Base-by-base conservation (phyloP, 2,797 vertebrate species). In the Artibeus jamaicensis region DNA sequence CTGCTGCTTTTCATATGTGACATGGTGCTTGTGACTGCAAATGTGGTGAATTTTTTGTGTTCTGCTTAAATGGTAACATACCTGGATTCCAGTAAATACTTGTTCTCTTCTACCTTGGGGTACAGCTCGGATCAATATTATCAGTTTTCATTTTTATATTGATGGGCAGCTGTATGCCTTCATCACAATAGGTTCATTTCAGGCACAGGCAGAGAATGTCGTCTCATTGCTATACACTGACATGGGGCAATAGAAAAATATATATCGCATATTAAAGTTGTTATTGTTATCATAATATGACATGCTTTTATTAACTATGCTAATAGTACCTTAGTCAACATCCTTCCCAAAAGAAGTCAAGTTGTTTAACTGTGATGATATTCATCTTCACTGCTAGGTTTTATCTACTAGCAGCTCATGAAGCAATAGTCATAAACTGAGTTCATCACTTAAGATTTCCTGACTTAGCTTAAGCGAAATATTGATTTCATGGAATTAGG, bases 401-500 rank as follows among this genome's bases (percentile, higher is more conserved):
- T 94, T 90, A 93, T 84, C 39, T 88, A 18, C 71, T 42, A 4
- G 44, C 9, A 78, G 53, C 37, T 93, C 50, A 88, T 71, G 74
- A 92, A 90, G 21, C 50, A 87, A 50, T 53, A 55, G 79, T 91
- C 70, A 32, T 95, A 93, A 92, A 86, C n/a, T 90, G 57, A 95
- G 95, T 85, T 48, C 48, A 89, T n/a, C 68, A 87, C 37, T 57
- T 90, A 74, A 86, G 44, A 93, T 94, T 92, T 96, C 76, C 84
- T 92, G 89, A 57, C 55, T 97, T 96, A 92, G 55, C 62, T 71
- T 76, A 39, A 93, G 62, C 88, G 92, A 90, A 95, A 90, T 96
- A 93, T 92, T 94, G 95, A 97, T 97, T 96, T 89, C 37, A 22
- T 96, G 57, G 82, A 96, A 92, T 89, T 95, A 65, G 39, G 62